phyloP scores from a whole-genome alignment of 2,113 vertebrate genomes.

The Alosa alosa region DNA sequence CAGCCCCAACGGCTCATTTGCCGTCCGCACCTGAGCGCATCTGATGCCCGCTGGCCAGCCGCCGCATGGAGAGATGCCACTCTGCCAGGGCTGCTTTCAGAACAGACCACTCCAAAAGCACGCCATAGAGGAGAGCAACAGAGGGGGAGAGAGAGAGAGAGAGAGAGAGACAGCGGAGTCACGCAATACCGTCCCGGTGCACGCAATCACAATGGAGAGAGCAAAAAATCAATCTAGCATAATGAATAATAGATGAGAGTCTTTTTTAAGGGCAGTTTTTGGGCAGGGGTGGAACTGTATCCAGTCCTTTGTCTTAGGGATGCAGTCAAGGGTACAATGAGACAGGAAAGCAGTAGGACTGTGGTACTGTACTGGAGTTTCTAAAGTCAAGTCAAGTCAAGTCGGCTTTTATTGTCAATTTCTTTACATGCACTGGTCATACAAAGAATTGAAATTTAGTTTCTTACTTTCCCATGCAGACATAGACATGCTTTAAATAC shows the following conservation, averaged over 20 bases:
- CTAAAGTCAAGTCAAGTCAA: no score
- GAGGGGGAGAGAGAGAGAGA: neutral
- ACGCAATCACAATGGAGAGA: neutral
- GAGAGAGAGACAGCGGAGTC: neutral
- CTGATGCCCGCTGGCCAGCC: neutral
- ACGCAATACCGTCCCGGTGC: neutral
- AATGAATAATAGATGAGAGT: slow-evolving; percentile 52
- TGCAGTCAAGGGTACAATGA: slow-evolving; percentile 23
- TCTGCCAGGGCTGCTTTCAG: no score
- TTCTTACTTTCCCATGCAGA: no score
- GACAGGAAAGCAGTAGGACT: slow-evolving; percentile 26
- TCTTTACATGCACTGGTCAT: no score
- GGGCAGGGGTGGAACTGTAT: slow-evolving; percentile 18
- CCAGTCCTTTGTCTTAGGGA: slow-evolving; percentile 22
- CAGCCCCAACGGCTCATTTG: neutral
- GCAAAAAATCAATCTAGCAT: slow-evolving; percentile 41
- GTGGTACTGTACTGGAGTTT: neutral
- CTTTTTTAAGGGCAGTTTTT: slow-evolving; percentile 25
- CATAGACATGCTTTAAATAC: no score
- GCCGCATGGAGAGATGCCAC: neutral
- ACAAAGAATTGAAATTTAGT: no score
- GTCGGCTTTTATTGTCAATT: no score
- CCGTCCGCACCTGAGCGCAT: neutral
- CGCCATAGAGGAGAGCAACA: neutral
- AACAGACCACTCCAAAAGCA: no score